These are phyloP conservation scores for Pterocles gutturalis DNA, from an alignment of 2,113 vertebrate species.

Conservation along the genomic window DNA sequence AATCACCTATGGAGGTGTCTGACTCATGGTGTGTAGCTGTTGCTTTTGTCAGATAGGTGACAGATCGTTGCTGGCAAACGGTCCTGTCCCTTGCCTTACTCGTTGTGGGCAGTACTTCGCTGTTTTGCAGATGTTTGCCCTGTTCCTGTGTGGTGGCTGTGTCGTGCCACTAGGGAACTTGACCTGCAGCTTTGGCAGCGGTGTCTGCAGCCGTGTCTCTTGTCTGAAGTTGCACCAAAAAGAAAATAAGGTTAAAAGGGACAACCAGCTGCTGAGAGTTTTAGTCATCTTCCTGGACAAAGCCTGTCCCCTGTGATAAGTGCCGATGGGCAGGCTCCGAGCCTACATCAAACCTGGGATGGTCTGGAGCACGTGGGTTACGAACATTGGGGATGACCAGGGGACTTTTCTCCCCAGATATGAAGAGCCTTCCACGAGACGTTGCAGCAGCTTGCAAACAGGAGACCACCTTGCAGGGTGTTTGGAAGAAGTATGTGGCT, in stretches of 20 bases:
- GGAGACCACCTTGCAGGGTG: background rate
- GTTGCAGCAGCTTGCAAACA: background rate
- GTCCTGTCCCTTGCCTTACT: background rate
- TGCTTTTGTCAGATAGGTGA: background rate
- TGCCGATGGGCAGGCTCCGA: background rate
- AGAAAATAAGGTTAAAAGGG: background rate
- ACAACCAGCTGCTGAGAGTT: background rate
- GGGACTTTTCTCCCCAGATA: background rate
- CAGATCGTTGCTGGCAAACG: rapidly evolving
- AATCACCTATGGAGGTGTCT: background rate
- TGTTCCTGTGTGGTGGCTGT: background rate
- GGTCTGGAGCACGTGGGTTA: background rate
- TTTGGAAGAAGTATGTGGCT: background rate
- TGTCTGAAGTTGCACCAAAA: background rate
- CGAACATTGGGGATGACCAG: background rate
- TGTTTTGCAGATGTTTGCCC: background rate
- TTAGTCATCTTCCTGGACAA: background rate
- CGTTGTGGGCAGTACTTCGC: background rate
- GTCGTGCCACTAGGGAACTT: background rate
- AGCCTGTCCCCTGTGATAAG: background rate
- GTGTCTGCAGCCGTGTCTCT: background rate
- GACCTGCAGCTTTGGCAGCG: background rate
- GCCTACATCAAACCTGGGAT: rapidly evolving
- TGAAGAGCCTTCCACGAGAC: background rate
- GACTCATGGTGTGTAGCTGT: background rate